Conservation (phyloP, 2,888 invertebrate species). For the Thereva unica region DNA sequence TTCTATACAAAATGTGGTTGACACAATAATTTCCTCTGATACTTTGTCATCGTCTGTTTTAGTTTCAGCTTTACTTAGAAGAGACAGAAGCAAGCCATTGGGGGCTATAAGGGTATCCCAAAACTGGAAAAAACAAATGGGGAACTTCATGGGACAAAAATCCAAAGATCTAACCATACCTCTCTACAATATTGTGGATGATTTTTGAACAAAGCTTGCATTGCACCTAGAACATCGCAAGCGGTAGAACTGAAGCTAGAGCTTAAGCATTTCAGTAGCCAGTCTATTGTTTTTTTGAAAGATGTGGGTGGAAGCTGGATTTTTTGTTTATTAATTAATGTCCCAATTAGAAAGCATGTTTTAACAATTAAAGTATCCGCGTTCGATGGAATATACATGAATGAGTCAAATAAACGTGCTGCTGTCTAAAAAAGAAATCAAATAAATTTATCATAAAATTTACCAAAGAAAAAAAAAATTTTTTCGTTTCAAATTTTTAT, state of each 20-base stretch:
- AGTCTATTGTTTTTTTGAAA: constrained; percentile 56
- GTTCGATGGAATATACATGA: constrained; percentile 51
- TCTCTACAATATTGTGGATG: constrained; percentile 40
- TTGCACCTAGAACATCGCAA: constrained; percentile 44
- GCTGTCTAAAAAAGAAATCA: constrained; percentile 31
- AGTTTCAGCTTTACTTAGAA: constrained; percentile 29
- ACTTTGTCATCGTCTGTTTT: constrained; percentile 42
- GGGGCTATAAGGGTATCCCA: constrained; percentile 43
- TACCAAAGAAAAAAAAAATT: neutral
- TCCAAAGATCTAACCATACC: constrained; percentile 24
- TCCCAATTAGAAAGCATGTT: constrained; percentile 63
- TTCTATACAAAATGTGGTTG: constrained; percentile 45
- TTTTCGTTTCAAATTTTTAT: neutral
- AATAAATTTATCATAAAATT: constrained; percentile 1
- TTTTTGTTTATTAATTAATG: constrained; percentile 63
- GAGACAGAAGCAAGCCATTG: constrained; percentile 42
- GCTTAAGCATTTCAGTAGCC: constrained; percentile 59
- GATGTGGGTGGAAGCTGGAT: constrained; percentile 56
- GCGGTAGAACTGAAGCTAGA: constrained; percentile 44
- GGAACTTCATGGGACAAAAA: constrained; percentile 3
- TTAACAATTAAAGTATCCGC: constrained; percentile 64
- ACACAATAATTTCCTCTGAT: constrained; percentile 44
- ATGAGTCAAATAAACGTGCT: constrained; percentile 41
- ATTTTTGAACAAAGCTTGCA: constrained; percentile 45
- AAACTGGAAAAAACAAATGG: constrained; percentile 39